Evolutionary conservation across 2,888 invertebrate species (phyloP).

Genomic region (Drosophila pegasa): DNA sequence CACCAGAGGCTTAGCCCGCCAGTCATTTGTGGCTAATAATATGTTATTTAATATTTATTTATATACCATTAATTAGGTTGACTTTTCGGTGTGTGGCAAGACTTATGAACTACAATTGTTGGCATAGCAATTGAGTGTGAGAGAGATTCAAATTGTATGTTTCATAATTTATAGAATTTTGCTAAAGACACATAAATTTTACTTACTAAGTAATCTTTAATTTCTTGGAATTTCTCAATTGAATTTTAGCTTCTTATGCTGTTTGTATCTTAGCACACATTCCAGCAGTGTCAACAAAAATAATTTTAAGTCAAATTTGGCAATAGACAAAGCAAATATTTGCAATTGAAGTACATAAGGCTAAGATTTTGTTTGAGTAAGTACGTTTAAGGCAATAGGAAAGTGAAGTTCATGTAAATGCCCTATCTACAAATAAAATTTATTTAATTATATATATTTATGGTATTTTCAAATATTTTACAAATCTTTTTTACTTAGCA

Average conservation of each 20-base stretch:
- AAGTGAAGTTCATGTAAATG: neutral
- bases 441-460: too few relatives aligned
- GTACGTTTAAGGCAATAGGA: neutral
- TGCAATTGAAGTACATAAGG: neutral
- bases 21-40: conserved; percentile 11
- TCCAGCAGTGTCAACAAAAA: conserved; percentile 4
- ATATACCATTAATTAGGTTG: conserved; percentile 29
- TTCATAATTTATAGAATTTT: neutral
- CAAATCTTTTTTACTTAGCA: too few relatives aligned
- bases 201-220: neutral
- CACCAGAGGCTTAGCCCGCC: conserved; percentile 2
- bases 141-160: too few relatives aligned
- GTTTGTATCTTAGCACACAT: neutral
- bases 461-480: too few relatives aligned
- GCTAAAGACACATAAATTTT: neutral
- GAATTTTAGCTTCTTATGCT: neutral
- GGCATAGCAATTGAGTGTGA: neutral
- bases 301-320: conserved; percentile 27
- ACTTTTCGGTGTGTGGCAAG: neutral
- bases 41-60: conserved; percentile 17
- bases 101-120: neutral
- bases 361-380: neutral
- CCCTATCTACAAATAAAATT: neutral
- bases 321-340: conserved; percentile 24
- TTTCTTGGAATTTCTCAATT: neutral